Conservation (phyloP, 2,888 invertebrate species). For the Dysmachus trigonus region DNA sequence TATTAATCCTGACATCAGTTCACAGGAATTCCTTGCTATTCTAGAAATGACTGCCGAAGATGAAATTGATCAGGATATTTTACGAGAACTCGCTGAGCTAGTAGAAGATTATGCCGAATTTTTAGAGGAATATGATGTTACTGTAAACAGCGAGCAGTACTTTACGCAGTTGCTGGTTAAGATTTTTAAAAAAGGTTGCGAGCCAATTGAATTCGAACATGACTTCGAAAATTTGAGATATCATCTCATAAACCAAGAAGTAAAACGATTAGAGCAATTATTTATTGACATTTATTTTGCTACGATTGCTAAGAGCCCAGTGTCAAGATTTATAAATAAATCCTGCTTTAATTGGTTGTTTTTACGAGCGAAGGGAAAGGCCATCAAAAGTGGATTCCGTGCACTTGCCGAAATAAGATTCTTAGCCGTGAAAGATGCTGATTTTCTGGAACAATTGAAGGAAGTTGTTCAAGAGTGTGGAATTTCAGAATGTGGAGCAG, state of each 20-base stretch:
- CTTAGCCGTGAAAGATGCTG: background rate
- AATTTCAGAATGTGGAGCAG: background rate
- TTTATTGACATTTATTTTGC: background rate
- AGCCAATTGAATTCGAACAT: background rate
- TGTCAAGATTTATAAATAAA: background rate
- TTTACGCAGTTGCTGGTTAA: background rate
- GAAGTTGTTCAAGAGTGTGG: background rate
- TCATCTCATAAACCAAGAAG: background rate
- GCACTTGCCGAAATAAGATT: background rate
- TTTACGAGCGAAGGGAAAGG: background rate
- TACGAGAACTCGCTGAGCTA: background rate
- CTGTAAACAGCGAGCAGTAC: background rate
- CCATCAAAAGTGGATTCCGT: background rate
- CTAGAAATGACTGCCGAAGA: background rate
- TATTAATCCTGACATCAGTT: background rate
- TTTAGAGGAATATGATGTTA: background rate
- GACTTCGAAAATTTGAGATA: background rate
- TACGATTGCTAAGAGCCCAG: background rate
- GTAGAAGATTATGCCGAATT: background rate
- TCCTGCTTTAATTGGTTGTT: background rate
- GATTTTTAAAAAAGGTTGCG: background rate
- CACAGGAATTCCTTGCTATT: background rate
- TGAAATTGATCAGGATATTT: background rate
- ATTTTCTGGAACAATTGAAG: background rate
- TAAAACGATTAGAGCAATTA: background rate